phyloP scores from a whole-genome alignment of 2,888 invertebrate genomes.

The Toxonevra muliebris region DNA sequence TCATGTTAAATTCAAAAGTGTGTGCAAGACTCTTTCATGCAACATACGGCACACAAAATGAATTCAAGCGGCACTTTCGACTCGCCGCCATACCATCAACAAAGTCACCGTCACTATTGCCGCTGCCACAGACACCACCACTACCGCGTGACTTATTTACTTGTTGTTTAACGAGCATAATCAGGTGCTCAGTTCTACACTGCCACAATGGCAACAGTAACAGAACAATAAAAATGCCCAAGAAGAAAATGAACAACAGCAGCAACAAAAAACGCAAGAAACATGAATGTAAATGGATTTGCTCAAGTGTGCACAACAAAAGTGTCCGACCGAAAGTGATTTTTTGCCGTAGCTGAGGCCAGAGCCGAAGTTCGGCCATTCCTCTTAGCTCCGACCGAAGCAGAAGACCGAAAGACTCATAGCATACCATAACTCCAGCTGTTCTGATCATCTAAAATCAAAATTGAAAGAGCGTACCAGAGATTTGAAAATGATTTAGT shows the following conservation, averaged over 20 bases:
- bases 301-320: background rate
- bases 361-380: background rate
- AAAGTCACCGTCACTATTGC: constrained; percentile 15
- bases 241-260: constrained; percentile 22
- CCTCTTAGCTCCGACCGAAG: background rate
- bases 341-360: background rate
- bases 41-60: no score
- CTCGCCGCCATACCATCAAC: constrained; percentile 8
- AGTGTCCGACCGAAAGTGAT: background rate
- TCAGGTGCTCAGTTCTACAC: constrained; percentile 40
- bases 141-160: constrained; percentile 59
- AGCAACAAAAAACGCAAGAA: constrained; percentile 20
- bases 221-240: constrained; percentile 22
- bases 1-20: no score
- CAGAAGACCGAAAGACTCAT: no score
- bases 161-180: constrained; percentile 54
- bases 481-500: no score
- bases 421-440: no score
- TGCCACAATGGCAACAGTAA: background rate
- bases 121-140: constrained; percentile 36
- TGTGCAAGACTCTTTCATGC: no score
- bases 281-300: background rate
- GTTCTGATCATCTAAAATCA: no score
- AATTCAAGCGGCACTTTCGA: no score
- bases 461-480: no score